Evolutionary conservation across 2,113 vertebrate genomes (phyloP).

Genomic region (Shinisaurus crocodilurus): DNA sequence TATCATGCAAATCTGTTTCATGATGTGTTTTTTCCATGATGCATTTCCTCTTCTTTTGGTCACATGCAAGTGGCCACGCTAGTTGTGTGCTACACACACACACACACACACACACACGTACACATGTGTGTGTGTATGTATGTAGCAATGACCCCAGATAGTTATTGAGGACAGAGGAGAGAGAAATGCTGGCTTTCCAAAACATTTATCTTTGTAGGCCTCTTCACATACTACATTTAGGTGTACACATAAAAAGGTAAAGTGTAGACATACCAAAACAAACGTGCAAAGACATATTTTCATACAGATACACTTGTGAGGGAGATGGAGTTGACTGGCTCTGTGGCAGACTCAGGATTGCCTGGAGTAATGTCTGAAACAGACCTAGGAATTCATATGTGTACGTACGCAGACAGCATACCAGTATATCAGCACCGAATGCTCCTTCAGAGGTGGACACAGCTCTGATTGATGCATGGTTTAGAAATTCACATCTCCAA

Average conservation of each 20-base stretch:
- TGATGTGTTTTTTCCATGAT: too few species aligned
- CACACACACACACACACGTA: too few species aligned
- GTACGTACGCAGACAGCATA: background rate
- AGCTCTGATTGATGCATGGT: background rate
- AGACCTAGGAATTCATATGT: background rate
- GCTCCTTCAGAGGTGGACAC: background rate
- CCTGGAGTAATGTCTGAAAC: background rate
- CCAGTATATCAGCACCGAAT: background rate
- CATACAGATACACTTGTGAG: background rate
- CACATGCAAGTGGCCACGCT: too few species aligned
- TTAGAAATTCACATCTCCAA: background rate
- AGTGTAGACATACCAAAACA: background rate
- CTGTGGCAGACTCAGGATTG: background rate
- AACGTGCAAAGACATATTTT: background rate
- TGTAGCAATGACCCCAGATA: background rate
- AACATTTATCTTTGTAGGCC: background rate
- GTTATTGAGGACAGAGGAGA: background rate
- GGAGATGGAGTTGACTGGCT: background rate
- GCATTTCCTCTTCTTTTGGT: too few species aligned
- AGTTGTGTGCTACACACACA: too few species aligned
- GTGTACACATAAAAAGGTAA: background rate
- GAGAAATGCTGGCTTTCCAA: background rate
- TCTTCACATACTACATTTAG: background rate
- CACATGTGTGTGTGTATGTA: too few species aligned
- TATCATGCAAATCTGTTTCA: too few species aligned